A percentile compares a stretch with the other conserved stretches of the same genome.
Evolutionary conservation across 2,113 vertebrate genomes (phyloP).

Genomic region (Apteryx owenii): DNA sequence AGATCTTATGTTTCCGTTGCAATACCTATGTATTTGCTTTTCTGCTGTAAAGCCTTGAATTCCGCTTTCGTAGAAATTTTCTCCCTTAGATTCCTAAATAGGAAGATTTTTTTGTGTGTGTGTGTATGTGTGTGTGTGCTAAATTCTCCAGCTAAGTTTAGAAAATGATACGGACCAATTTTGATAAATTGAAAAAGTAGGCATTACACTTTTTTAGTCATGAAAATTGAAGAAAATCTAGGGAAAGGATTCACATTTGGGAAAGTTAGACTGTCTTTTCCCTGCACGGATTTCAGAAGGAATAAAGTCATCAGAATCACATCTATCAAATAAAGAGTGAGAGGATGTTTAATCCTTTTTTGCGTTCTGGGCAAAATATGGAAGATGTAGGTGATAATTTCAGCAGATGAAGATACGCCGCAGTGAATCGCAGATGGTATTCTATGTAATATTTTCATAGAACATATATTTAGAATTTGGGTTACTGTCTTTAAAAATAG

Average conservation of each 20-base stretch:
- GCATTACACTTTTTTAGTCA: constrained; percentile 15
- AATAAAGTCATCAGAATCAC: constrained; percentile 37
- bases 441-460: constrained; percentile 69
- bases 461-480: constrained; percentile 41
- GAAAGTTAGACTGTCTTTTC: constrained; percentile 59
- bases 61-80: not conserved
- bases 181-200: constrained; percentile 36
- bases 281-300: constrained; percentile 60
- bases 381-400: constrained; percentile 69
- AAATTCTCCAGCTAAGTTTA: constrained; percentile 35
- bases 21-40: constrained; percentile 57
- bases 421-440: constrained; percentile 70
- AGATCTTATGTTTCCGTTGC: constrained; percentile 71
- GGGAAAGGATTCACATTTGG: constrained; percentile 35
- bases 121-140: not conserved
- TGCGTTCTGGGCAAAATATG: constrained; percentile 63
- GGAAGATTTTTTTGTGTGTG: not conserved
- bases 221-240: constrained; percentile 39
- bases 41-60: constrained; percentile 30
- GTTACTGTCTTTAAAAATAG: constrained; percentile 41
- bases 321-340: constrained; percentile 57
- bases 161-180: constrained; percentile 50
- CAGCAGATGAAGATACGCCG: constrained; percentile 69
- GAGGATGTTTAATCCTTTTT: not conserved
- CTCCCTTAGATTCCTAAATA: not conserved